Conservation (phyloP, 2,888 invertebrate genomes). For the Eristalis arbustorum region DNA sequence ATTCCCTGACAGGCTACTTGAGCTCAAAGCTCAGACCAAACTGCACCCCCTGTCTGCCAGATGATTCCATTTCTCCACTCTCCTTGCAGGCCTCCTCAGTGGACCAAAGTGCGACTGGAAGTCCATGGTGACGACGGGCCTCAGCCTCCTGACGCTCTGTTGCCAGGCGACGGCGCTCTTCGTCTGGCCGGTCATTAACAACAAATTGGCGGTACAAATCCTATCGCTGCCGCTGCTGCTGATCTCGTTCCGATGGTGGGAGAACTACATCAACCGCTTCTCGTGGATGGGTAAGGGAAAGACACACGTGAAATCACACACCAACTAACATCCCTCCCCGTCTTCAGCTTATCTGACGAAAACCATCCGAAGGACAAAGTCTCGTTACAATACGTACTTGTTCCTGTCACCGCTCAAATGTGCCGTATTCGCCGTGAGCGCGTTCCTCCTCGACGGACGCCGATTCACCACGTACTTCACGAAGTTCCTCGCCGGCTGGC, state of each 20-base stretch:
- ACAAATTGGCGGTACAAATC: slow-evolving; percentile 82
- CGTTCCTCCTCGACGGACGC: slow-evolving; percentile 82
- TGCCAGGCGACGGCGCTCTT: slow-evolving; percentile 86
- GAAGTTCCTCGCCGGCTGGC: slow-evolving; percentile 81
- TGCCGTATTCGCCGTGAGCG: slow-evolving; percentile 85
- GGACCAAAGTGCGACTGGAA: slow-evolving; percentile 74
- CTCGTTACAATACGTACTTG: slow-evolving; percentile 87
- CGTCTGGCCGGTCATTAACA: slow-evolving; percentile 84
- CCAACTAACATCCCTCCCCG: not conserved
- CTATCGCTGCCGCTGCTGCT: slow-evolving; percentile 84
- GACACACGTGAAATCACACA: no score
- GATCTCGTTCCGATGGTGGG: slow-evolving; percentile 91
- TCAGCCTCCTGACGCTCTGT: slow-evolving; percentile 81
- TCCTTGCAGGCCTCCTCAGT: slow-evolving; percentile 74
- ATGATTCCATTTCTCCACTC: no score
- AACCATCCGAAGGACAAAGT: slow-evolving; percentile 82
- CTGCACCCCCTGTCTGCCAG: not conserved
- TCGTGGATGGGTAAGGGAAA: slow-evolving; percentile 74
- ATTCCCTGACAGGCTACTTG: not conserved
- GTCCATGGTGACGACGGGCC: slow-evolving; percentile 71
- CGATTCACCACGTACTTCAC: slow-evolving; percentile 79
- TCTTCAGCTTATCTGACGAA: slow-evolving; percentile 75
- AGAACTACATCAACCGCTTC: slow-evolving; percentile 85
- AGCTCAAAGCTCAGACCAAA: no score
- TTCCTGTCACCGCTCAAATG: slow-evolving; percentile 89